These are phyloP conservation scores for Ephestia elutella DNA, from an alignment of 1,140 invertebrate genomes.

Conservation along the genomic window DNA sequence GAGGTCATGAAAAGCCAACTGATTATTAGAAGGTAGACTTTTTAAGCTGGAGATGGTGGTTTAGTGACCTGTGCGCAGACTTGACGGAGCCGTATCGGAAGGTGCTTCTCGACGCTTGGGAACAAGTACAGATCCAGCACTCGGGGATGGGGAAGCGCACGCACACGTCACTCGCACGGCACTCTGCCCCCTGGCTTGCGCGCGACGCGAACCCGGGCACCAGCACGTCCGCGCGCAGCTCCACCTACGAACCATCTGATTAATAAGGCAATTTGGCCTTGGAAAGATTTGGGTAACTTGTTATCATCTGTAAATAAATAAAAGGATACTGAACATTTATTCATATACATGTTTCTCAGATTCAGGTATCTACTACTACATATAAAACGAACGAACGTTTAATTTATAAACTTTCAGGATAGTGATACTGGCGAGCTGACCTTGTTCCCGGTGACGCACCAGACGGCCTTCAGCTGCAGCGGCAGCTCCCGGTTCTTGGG, in stretches of 20 bases:
- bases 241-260: slow-evolving; percentile 82
- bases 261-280: too few relatives aligned
- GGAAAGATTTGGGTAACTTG: too few relatives aligned
- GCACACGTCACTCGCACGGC: slow-evolving; percentile 97
- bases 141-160: slow-evolving; percentile 98
- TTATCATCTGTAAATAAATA: too few relatives aligned
- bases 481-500: slow-evolving; percentile 98
- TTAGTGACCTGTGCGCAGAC: slow-evolving; percentile 85
- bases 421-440: slow-evolving; percentile 56
- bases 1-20: too few relatives aligned
- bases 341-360: too few relatives aligned
- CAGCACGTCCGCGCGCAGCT: slow-evolving; percentile 93
- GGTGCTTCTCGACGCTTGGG: slow-evolving; percentile 97
- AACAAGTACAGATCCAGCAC: slow-evolving; percentile 99
- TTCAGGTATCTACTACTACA: too few relatives aligned
- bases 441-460: slow-evolving; percentile 90
- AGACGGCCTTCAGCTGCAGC: slow-evolving; percentile 92
- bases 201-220: slow-evolving; percentile 97
- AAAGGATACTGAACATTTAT: too few relatives aligned
- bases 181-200: slow-evolving; percentile 94
- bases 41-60: too few relatives aligned
- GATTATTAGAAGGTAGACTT: too few relatives aligned
- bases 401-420: too few relatives aligned
- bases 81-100: slow-evolving; percentile 99
- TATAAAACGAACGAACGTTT: too few relatives aligned